phyloP scores from a whole-genome alignment of 2,113 vertebrate genomes.

The Machaerirhynchus nigripectus region DNA sequence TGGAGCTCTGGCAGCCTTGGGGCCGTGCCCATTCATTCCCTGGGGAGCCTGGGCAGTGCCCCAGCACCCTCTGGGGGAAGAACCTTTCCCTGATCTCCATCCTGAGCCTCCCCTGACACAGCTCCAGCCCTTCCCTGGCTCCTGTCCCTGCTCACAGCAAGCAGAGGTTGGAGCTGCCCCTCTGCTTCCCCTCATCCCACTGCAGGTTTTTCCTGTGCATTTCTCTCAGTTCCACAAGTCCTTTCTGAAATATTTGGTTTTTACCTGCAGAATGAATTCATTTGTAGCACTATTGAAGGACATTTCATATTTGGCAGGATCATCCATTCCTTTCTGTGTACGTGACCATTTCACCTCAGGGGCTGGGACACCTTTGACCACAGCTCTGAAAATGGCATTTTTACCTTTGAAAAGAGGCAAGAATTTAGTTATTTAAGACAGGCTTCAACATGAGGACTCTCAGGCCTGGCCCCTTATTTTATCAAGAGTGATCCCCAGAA shows the following conservation, averaged over 20 bases:
- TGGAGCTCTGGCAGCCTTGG: not conserved
- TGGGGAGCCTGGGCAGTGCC: not conserved
- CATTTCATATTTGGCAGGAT: conserved; percentile 74
- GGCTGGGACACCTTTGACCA: conserved; percentile 78
- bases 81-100: not conserved
- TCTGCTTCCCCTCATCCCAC: not conserved
- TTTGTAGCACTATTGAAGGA: conserved; percentile 62
- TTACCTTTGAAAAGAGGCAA: conserved; percentile 72
- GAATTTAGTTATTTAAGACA: not conserved
- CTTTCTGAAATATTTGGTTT: not conserved
- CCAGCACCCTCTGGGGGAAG: not conserved
- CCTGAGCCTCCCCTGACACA: accelerated
- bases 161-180: not conserved
- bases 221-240: not conserved
- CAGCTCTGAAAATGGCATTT: conserved; percentile 77
- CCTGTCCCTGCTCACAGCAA: not conserved
- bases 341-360: conserved; percentile 81
- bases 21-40: not conserved
- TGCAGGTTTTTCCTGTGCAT: not conserved
- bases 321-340: conserved; percentile 53
- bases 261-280: conserved; percentile 81
- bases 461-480: not conserved
- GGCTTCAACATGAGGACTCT: not conserved
- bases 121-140: not conserved
- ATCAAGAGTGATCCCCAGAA: not conserved